Evolutionary conservation across 2,888 invertebrate species (phyloP).

Genomic region (Acanthosoma haemorrhoidale): DNA sequence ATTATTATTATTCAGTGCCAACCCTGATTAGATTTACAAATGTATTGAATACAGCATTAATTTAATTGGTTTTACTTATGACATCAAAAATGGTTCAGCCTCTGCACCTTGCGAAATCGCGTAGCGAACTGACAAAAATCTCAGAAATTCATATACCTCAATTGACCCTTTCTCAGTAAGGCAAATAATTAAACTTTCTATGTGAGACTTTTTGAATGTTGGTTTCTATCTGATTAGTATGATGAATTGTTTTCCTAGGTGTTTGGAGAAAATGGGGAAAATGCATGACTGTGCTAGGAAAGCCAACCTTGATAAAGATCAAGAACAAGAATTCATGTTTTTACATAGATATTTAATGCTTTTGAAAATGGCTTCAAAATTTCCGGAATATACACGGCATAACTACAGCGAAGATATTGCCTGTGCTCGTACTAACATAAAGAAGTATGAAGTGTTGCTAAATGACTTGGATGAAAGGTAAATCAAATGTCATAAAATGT

Average conservation of each 20-base stretch:
- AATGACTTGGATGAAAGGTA: constrained; percentile 20
- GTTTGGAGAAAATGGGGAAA: constrained; percentile 13
- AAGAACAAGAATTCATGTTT: constrained; percentile 30
- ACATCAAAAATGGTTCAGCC: constrained; percentile 4
- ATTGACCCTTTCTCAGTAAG: neutral
- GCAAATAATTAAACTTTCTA: neutral
- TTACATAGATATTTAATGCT: constrained; percentile 29
- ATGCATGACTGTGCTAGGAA: neutral
- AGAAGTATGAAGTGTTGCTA: constrained; percentile 7
- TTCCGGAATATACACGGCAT: neutral
- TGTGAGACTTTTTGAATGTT: too few species aligned
- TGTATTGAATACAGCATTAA: neutral
- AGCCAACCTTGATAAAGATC: constrained; percentile 8
- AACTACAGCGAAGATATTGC: neutral
- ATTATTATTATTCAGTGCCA: neutral
- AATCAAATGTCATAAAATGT: too few species aligned
- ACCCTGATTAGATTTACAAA: neutral
- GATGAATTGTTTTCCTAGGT: constrained; percentile 16
- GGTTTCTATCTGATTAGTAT: too few species aligned
- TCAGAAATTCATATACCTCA: constrained; percentile 19
- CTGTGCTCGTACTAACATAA: neutral
- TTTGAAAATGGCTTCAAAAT: neutral
- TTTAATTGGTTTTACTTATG: neutral
- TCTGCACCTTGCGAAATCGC: constrained; percentile 18
- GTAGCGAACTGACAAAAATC: neutral